These are phyloP conservation scores for Escarpia spicata DNA, from an alignment of 2,888 invertebrate species.

Conservation along the genomic window DNA sequence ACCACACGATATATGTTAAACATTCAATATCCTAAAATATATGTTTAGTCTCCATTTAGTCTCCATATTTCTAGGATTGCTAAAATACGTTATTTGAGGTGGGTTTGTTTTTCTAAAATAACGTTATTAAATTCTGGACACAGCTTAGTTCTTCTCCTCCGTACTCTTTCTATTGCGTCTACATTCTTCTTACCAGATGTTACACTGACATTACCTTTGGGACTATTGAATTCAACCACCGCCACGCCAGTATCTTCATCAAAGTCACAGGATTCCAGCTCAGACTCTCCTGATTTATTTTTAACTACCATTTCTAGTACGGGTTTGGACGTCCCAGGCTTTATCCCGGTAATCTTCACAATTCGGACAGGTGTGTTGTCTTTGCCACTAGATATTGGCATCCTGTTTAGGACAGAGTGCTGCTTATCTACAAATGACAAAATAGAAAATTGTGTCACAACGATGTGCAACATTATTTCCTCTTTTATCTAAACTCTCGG, in stretches of 20 bases:
- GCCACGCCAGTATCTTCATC: neutral
- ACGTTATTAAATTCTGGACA: neutral
- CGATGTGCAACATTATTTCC: neutral
- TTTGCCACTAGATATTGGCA: neutral
- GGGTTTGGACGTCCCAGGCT: neutral
- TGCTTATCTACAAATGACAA: neutral
- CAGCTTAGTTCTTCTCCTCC: neutral
- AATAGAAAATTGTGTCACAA: neutral
- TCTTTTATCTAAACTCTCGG: neutral
- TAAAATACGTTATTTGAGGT: too few relatives aligned
- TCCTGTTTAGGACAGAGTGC: neutral
- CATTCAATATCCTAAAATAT: too few relatives aligned
- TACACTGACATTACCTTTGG: neutral
- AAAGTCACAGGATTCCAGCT: neutral
- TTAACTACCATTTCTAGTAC: neutral
- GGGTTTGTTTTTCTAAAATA: too few relatives aligned
- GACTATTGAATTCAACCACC: neutral
- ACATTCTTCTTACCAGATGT: neutral
- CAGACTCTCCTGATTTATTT: neutral
- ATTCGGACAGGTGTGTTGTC: neutral
- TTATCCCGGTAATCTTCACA: neutral
- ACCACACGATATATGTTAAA: too few relatives aligned
- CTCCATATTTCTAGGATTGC: too few relatives aligned
- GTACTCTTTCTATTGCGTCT: neutral
- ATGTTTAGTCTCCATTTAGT: too few relatives aligned